Base-by-base conservation (phyloP, 2,113 vertebrate genomes). In the Pelecanoides urinatrix region DNA sequence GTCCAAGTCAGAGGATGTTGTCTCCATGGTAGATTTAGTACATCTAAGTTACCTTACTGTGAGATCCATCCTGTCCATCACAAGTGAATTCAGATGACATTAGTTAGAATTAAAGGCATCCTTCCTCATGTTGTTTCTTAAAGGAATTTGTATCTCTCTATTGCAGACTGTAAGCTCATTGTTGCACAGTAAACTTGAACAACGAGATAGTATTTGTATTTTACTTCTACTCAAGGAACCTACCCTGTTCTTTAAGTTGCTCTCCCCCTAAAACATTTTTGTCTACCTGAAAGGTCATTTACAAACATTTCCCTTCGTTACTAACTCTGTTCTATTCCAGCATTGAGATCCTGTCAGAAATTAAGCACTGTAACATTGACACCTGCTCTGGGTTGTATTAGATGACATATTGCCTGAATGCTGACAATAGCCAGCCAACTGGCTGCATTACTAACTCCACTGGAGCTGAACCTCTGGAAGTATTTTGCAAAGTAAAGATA, bases 331-430 rank as follows among this genome's bases (percentile, higher is more conserved):
- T 88, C 67, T 86, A 47, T 75, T 93, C 44, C 56, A 94, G 68
- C 73, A 49, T 0, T 78, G 52, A 71, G 44, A 68, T 58, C 52
- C 52, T 70, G 53, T 70, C 86, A 91, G 89, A 85, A 95, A 85
- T 85, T 92, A 79, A 91, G 66, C 71, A 36, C 66, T 91, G 84
- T 91, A 58, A 70, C 84, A 73, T 45, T 79, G 77, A 76, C 86
- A 95, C 89, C 89, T 95, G 89, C 80, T 87, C 77, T 55, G 66
- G 88, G 62, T 14, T 87, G 89, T 27, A 47, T 92, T 82, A 85
- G 62, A 61, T 70, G 80, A 85, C 44, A 56, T 56, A 20, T 65
- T 91, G 61, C 83, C 73, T 68, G 22, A 84, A 50, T 23, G 49
- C 40, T 95, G 66, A 88, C 91, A 87, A 27, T 56, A 91, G 56